phyloP scores from a whole-genome alignment of 1,140 invertebrate genomes.

The Bombus cullumanus region DNA sequence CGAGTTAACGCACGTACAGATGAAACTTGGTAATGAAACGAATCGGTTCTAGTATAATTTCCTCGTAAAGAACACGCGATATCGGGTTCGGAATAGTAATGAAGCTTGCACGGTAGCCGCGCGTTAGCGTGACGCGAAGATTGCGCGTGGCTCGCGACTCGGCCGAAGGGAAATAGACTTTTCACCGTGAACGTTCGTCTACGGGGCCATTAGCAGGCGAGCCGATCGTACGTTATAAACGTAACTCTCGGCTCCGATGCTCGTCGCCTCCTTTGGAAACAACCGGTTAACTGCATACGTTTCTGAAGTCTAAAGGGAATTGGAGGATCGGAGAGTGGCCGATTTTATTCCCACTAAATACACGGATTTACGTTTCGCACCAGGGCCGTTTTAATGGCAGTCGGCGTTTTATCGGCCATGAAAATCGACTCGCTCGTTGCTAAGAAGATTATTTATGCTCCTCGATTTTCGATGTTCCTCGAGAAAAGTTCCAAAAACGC shows the following conservation, averaged over 20 bases:
- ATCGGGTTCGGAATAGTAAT: slow-evolving; percentile 19
- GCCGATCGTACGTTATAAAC: slow-evolving; percentile 43
- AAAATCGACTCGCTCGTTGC: slow-evolving; percentile 25
- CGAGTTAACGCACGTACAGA: background rate
- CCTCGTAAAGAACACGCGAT: slow-evolving; percentile 30
- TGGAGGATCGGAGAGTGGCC: slow-evolving; percentile 32
- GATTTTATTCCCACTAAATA: slow-evolving; percentile 63
- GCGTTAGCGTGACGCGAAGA: background rate
- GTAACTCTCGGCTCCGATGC: slow-evolving; percentile 52
- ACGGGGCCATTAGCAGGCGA: background rate
- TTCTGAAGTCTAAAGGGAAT: slow-evolving; percentile 7
- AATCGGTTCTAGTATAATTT: slow-evolving; percentile 21
- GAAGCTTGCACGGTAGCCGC: slow-evolving; percentile 18
- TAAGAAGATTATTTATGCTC: too few species aligned
- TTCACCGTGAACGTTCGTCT: background rate
- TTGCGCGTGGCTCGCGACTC: background rate
- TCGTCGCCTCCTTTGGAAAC: slow-evolving; percentile 49
- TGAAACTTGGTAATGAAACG: slow-evolving; percentile 3
- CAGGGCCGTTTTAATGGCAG: background rate
- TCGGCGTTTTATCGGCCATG: slow-evolving; percentile 50
- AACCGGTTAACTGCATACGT: slow-evolving; percentile 44
- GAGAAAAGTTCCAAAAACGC: background rate
- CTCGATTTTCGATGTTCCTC: background rate
- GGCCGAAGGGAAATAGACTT: background rate
- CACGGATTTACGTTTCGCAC: slow-evolving; percentile 51